Evolutionary conservation across 2,113 vertebrate species (phyloP), one percentile per base, ranked within the genome.

Genomic region (Balaeniceps rex): DNA sequence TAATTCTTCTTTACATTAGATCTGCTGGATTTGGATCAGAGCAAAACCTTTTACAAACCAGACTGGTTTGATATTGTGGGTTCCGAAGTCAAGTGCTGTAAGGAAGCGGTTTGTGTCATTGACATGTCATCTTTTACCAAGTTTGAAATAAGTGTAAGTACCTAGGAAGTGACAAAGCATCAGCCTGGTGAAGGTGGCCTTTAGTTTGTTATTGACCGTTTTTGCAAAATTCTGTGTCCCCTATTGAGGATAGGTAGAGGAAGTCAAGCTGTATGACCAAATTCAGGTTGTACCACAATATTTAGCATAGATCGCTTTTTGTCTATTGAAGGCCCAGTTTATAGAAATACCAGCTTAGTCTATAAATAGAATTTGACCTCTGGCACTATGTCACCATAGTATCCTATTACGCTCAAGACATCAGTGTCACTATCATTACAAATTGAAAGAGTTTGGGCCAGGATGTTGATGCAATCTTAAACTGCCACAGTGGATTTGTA

Each of bases 81-180:
- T 55, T 98, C 99, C 1, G 99, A 99, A 97, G 99, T 99, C 88
- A 99, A 99, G 97, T 99, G 99, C 98, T 99, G 99, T 95, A 99
- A 99, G 97, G 99, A 99, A 94, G 99, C 99, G 0, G 99, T 99
- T 77, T 99, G 99, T 89, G 99, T 99, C 90, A 99, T 99, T 21
- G 99, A 99, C 98, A 99, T 99, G 99, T 99, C 99, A 0, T 99
- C 99, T 93, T 99, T 99, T 96, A 99, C 99, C 68, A 99, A 99
- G 98, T 99, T 99, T 63, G 99, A 99, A 93, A 99, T 99, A 90
- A 99, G 99, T 12, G 99, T 99, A 97, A 99, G 99, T 99, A 85
- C 75, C 63, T 44, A 3, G 19, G 28, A 81, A 33, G 28, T 60
- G 36, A 34, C 22, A n/a, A 25, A 64, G 19, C 34, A 51, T 28